A percentile compares a stretch with the other conserved stretches of the same genome.
Conservation (phyloP, 1,140 invertebrate genomes). For the Araneus ventricosus region DNA sequence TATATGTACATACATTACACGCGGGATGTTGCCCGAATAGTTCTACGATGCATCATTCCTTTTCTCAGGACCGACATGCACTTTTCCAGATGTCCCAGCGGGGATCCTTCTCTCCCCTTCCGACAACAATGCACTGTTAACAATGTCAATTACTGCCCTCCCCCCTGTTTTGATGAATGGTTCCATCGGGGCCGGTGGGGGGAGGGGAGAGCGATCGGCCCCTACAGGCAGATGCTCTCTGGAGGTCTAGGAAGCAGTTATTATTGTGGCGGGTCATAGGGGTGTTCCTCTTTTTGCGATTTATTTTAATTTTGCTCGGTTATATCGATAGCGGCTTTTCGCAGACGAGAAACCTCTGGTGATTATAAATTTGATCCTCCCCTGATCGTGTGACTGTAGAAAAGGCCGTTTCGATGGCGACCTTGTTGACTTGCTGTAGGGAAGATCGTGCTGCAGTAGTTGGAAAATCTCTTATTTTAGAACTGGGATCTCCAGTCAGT, state of each 20-base stretch:
- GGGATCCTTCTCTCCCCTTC: not conserved
- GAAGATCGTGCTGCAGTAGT: no score
- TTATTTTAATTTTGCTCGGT: slow-evolving; percentile 69
- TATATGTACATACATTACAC: slow-evolving; percentile 32
- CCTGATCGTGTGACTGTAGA: not conserved
- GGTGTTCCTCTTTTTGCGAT: slow-evolving; percentile 43
- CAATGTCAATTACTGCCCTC: slow-evolving; percentile 66
- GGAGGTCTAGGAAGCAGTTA: slow-evolving; percentile 39
- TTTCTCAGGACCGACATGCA: slow-evolving; percentile 5
- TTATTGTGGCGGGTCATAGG: slow-evolving; percentile 36
- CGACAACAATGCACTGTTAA: slow-evolving; percentile 71
- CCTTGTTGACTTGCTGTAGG: not conserved
- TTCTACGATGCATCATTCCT: slow-evolving; percentile 31
- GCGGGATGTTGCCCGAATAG: not conserved
- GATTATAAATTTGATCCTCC: not conserved
- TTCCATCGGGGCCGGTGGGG: slow-evolving; percentile 16
- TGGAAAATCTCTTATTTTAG: no score
- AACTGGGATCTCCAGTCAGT: no score
- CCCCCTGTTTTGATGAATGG: slow-evolving; percentile 59
- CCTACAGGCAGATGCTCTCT: slow-evolving; percentile 49
- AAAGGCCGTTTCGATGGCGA: not conserved
- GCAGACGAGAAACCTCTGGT: not conserved
- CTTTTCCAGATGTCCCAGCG: slow-evolving; percentile 14
- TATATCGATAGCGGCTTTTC: slow-evolving; percentile 32
- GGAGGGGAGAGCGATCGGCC: not conserved